Evolutionary conservation across 2,113 vertebrate genomes (phyloP).

Genomic region (Grus americana): DNA sequence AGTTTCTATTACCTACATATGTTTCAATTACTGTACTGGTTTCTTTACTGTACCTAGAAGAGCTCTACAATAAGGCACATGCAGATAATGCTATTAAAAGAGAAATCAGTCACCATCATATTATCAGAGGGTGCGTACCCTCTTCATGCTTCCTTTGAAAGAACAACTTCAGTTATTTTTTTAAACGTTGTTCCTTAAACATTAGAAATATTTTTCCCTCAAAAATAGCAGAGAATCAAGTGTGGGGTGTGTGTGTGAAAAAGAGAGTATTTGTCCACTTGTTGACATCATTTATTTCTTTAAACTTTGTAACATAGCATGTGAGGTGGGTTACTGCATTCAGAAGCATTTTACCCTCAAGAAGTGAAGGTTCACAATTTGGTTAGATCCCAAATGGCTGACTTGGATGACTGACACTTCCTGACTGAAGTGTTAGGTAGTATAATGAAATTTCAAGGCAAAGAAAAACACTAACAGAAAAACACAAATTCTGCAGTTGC

Average conservation of each 20-base stretch:
- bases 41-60: neutral
- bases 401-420: neutral
- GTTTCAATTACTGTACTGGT: neutral
- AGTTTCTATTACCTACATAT: neutral
- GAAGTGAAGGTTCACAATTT: neutral
- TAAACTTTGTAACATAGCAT: neutral
- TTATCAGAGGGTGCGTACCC: neutral
- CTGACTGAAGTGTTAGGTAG: neutral
- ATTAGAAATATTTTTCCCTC: constrained; percentile 37
- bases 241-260: neutral
- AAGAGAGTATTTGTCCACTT: neutral
- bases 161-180: neutral
- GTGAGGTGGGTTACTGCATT: neutral
- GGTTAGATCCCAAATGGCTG: neutral
- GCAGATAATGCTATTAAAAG: neutral
- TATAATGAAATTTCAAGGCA: constrained; percentile 36
- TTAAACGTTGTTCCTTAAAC: neutral
- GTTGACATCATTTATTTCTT: neutral
- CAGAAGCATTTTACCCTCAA: neutral
- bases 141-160: constrained; percentile 26
- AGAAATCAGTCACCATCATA: neutral
- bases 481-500: neutral
- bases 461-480: neutral
- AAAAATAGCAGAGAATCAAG: neutral
- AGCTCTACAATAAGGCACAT: neutral